Conservation (phyloP, 2,797 vertebrate species). For the Pipistrellus nathusii region DNA sequence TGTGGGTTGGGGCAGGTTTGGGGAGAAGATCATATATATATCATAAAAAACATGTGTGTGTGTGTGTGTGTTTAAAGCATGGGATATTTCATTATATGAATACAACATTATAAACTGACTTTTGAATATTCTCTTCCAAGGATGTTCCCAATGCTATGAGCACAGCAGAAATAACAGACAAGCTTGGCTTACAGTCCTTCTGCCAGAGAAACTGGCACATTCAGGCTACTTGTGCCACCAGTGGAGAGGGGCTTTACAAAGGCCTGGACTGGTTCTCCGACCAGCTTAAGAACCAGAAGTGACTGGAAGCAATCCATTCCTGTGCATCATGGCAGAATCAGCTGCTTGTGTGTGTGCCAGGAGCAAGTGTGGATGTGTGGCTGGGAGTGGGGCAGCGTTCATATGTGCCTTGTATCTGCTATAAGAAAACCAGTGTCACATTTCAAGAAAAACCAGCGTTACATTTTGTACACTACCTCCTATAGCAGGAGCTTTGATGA, state of each 20-base stretch:
- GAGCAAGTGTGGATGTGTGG: constrained; percentile 83
- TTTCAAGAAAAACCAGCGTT: constrained; percentile 67
- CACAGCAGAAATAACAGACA: constrained; percentile 73
- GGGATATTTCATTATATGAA: background rate
- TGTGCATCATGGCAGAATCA: constrained; percentile 6
- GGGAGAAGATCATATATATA: too few relatives aligned
- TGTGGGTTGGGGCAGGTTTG: background rate
- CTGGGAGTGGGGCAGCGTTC: constrained; percentile 88
- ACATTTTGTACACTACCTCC: constrained; percentile 48
- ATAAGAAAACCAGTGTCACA: constrained; percentile 66
- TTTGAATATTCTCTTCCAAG: constrained; percentile 56
- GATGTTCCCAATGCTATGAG: constrained; percentile 78
- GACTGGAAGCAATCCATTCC: background rate
- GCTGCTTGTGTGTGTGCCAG: constrained; percentile 55
- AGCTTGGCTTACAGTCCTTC: constrained; percentile 68
- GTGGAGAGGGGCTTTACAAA: constrained; percentile 72
- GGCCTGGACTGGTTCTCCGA: constrained; percentile 76
- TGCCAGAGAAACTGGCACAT: constrained; percentile 72
- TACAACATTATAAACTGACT: background rate
- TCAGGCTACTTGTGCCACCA: constrained; percentile 70
- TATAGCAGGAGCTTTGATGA: constrained; percentile 20
- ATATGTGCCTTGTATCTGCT: constrained; percentile 89
- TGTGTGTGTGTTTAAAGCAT: too few relatives aligned
- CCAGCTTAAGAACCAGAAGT: constrained; percentile 76
- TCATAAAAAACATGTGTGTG: too few relatives aligned